Evolutionary conservation across 2,888 invertebrate species (phyloP).

Genomic region (Noctua fimbriata): DNA sequence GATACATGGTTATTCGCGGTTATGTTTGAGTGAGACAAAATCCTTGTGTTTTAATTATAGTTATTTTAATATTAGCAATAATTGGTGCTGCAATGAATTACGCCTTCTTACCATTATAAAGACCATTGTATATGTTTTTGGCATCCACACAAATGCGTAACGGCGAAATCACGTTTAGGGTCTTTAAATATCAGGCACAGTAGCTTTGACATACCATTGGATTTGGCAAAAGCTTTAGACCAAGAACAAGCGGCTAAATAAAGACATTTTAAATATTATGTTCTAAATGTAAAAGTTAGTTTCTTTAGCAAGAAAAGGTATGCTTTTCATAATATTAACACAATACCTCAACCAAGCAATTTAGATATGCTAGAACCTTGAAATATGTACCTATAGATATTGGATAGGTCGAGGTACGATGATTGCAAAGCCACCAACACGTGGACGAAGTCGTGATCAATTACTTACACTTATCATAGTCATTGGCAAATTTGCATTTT

Average conservation of each 20-base stretch:
- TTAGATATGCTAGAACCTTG: constrained; percentile 10
- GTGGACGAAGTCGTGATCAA: constrained; percentile 31
- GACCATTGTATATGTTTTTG: background rate
- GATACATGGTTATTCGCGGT: background rate
- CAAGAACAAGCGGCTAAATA: background rate
- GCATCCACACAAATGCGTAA: constrained; percentile 16
- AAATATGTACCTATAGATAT: constrained; percentile 7
- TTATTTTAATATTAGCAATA: constrained; percentile 1
- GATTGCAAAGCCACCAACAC: constrained; percentile 23
- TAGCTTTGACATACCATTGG: background rate
- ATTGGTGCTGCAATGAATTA: background rate
- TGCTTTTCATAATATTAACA: constrained; percentile 19
- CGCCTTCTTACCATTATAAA: background rate
- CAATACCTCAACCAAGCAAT: constrained; percentile 8
- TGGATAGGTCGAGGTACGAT: background rate
- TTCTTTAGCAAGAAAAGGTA: background rate
- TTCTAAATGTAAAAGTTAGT: background rate
- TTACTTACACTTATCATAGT: constrained; percentile 22
- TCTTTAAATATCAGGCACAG: background rate
- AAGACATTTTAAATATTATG: background rate
- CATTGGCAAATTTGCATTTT: constrained; percentile 19
- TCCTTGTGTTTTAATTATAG: background rate
- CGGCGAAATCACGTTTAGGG: background rate
- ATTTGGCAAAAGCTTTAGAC: constrained; percentile 5
- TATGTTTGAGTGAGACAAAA: background rate